Evolutionary conservation across 2,113 vertebrate genomes (phyloP), one percentile per base, ranked within the genome.

Genomic region (Phodopus roborovskii): DNA sequence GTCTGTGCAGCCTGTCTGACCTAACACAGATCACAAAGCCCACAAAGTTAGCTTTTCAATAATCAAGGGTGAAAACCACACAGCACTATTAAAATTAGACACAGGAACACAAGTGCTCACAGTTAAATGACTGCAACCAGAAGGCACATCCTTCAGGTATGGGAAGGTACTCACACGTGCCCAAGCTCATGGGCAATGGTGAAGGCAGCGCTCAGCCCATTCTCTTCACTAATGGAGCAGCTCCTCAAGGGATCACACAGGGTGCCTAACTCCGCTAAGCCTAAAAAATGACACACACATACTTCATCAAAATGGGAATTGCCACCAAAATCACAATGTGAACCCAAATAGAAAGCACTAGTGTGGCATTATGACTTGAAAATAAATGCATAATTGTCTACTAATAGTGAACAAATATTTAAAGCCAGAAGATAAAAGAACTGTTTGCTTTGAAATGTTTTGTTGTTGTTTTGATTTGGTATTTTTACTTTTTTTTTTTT

Each of bases 151-250:
- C 11, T n/a, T 1, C 17, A n/a, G 15, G 53, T 10, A 17, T 53
- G 33, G 66, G 36, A 33, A 92, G 75, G 88, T 98, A 99, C 99
- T 99, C 98, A 99, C 99, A 99, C 99, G 60, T 99, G 99, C 82
- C 99, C 99, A 94, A 99, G 98, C 96, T 99, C 99, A 93, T 99
- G 99, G 30, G 99, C 99, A 90, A 99, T 99, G 96, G 99, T 99
- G 97, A 99, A 99, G 96, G 99, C 99, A 48, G 99, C 99, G 91
- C 99, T 99, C 94, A 99, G 98, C 96, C 99, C 99, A 75, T 99
- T 99, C 98, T 99, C 99, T 97, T 99, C 99, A 11, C 99, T 99
- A 98, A 99, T 99, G 95, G 99, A 99, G 98, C 99, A 99, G 98
- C 99, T 99, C 93, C 99, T 99, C 60, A 98, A 98, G 7, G 98